Conservation (phyloP, 2,888 invertebrate species). For the Erebia ligea region DNA sequence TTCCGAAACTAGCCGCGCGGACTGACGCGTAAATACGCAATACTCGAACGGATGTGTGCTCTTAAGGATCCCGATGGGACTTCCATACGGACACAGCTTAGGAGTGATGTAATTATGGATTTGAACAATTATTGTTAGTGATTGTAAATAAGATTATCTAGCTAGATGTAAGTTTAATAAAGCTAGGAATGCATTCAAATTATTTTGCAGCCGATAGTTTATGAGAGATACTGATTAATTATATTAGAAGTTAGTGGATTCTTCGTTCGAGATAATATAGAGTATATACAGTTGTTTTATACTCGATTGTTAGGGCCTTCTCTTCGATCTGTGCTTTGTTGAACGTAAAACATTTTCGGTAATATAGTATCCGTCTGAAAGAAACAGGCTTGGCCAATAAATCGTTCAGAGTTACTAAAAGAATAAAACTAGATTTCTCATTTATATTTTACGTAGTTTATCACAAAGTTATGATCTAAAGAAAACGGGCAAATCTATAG, state of each 20-base stretch:
- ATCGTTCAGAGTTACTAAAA: background rate
- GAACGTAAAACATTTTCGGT: constrained; percentile 18
- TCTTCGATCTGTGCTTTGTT: constrained; percentile 28
- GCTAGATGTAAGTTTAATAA: constrained; percentile 70
- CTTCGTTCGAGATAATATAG: constrained; percentile 34
- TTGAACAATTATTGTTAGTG: constrained; percentile 73
- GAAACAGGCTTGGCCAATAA: background rate
- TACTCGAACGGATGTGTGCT: background rate
- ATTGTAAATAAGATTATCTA: constrained; percentile 80
- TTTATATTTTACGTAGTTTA: constrained; percentile 15
- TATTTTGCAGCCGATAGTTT: constrained; percentile 77
- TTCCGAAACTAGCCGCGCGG: constrained; percentile 70
- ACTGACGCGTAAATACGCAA: constrained; percentile 55
- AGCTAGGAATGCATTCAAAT: constrained; percentile 75
- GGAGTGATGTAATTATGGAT: constrained; percentile 60
- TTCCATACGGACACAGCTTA: constrained; percentile 30
- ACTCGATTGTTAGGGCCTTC: constrained; percentile 28
- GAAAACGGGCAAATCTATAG: constrained; percentile 13
- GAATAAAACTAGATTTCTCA: constrained; percentile 7
- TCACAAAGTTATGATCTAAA: constrained; percentile 5
- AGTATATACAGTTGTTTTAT: constrained; percentile 35
- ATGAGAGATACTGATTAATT: constrained; percentile 55
- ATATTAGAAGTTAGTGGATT: constrained; percentile 56
- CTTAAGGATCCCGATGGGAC: constrained; percentile 58
- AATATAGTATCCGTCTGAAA: background rate